These are phyloP conservation scores for Nephrotoma guestfalica DNA, from an alignment of 2,888 invertebrate genomes.

Conservation along the genomic window DNA sequence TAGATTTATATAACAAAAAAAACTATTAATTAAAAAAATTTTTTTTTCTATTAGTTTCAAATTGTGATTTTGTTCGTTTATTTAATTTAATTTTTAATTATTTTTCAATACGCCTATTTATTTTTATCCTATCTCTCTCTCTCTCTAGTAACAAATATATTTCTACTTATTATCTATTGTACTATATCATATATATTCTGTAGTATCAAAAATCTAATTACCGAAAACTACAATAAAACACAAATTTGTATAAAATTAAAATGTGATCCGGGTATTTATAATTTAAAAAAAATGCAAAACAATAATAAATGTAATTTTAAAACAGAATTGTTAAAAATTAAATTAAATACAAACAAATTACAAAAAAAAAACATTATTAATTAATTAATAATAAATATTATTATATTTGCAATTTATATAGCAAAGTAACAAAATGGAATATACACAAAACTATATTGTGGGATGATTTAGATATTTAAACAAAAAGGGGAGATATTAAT, in stretches of 20 bases:
- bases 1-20: slow-evolving; percentile 2
- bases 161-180: background rate
- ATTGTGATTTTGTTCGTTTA: background rate
- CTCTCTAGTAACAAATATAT: background rate
- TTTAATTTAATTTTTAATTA: background rate
- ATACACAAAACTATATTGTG: background rate
- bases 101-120: background rate
- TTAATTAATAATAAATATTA: background rate
- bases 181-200: background rate
- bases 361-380: background rate
- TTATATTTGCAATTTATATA: background rate
- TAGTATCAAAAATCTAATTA: background rate
- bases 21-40: background rate
- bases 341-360: background rate
- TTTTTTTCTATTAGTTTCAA: background rate
- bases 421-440: background rate
- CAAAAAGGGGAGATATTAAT: background rate
- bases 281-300: too few relatives aligned
- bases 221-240: background rate
- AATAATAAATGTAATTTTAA: background rate
- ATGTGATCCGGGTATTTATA: background rate
- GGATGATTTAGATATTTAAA: background rate
- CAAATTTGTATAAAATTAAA: background rate
- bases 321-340: background rate
- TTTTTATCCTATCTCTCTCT: background rate